Conservation (phyloP, 2,888 invertebrate species). For the Calameuta filiformis region DNA sequence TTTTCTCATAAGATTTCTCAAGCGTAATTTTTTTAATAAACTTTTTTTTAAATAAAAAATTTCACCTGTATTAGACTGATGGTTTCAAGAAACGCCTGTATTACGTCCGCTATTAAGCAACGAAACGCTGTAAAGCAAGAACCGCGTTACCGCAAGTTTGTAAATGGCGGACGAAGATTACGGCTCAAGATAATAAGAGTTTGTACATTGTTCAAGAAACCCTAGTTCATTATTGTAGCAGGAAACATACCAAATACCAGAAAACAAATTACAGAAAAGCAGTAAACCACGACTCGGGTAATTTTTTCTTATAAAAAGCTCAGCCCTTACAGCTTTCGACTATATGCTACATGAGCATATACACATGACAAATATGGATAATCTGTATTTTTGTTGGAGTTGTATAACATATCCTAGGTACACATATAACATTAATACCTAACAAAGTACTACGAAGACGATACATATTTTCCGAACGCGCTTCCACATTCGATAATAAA, state of each 20-base stretch:
- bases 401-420: background rate
- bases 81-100: background rate
- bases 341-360: background rate
- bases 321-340: background rate
- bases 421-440: background rate
- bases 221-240: background rate
- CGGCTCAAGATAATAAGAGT: background rate
- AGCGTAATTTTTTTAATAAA: background rate
- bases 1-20: background rate
- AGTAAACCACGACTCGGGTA: background rate
- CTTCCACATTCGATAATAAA: constrained; percentile 7
- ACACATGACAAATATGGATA: background rate
- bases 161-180: background rate
- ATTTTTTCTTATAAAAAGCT: background rate
- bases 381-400: background rate
- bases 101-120: background rate
- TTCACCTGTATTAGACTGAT: background rate
- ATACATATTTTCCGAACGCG: background rate
- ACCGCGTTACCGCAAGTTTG: background rate
- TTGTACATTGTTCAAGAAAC: background rate
- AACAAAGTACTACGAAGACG: background rate
- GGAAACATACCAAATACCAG: background rate
- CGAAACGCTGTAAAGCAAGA: background rate
- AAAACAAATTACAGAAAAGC: background rate
- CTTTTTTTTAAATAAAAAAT: background rate